Evolutionary conservation across 2,888 invertebrate genomes (phyloP), one percentile per base, ranked within the genome.

Genomic region (Zaprionus lineosus): DNA sequence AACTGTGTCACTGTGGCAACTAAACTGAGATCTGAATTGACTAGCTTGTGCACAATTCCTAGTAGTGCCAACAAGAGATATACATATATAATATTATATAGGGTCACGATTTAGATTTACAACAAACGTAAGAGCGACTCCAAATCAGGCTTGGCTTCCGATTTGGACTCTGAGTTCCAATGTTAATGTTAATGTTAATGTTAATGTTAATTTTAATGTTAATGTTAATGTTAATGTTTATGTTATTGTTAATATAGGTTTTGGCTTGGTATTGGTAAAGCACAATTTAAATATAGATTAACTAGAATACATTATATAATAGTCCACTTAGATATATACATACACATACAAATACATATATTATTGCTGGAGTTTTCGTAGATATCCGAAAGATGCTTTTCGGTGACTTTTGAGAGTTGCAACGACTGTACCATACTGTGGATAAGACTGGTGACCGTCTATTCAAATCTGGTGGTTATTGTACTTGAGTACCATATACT

Each of bases 331-430:
- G 59, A 43, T 68, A 68, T 67, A 67, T 68, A 68, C 59, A 65
- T 40, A 68, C 59, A 65, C 44, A 59, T 59, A 66, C 46, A 76
- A 61, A 70, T 78, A 59, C 74, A 74, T 66, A 53, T 71, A 65
- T 51, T 55, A 40, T 64, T 51, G 51, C 21, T 21, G 7, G 21
- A 21, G 21, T 21, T 21, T 21, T 5, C 7, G 21, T 7, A 5
- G 21, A 21, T 21, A 21, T 21, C 7, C 21, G 21, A 21, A 21
- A 7, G n/a, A n/a, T n/a, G 7, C 21, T 21, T 21, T 21, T 7
- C 3, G 21, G 7, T 21, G 21, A 21, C 4, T 21, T 21, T 21
- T 3, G 7, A 21, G 21, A 3, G 7, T 21, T 21, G 3, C 3
- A 21, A 7, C 21, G 3, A 21, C 21, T 5, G 7, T 21, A 21